Percentiles rank a stretch among this genome's conserved stretches.
phyloP scores from a whole-genome alignment of 2,888 invertebrate genomes.

The Nomada flava region DNA sequence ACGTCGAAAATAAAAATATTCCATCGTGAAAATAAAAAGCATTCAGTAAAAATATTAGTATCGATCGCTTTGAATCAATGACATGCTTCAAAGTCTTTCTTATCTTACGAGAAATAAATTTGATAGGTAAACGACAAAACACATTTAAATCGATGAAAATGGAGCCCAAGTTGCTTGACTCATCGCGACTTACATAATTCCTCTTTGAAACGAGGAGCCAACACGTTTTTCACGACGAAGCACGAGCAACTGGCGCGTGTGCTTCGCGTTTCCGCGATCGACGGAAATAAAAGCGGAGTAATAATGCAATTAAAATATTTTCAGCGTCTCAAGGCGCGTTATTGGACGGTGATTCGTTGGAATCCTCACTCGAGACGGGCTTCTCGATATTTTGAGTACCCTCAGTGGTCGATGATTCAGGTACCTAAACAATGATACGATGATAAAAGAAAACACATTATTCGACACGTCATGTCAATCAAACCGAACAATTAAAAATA shows the following conservation, averaged over 20 bases:
- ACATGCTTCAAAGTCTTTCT: conserved; percentile 26
- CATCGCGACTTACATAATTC: conserved; percentile 5
- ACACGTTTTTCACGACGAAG: conserved; percentile 15
- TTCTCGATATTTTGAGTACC: conserved; percentile 31
- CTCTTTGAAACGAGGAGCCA: conserved; percentile 3
- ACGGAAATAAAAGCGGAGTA: conserved; percentile 51
- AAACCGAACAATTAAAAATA: no score
- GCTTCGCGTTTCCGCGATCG: conserved; percentile 21
- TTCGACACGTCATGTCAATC: no score
- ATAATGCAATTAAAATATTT: conserved; percentile 28
- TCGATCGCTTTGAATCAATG: conserved; percentile 13
- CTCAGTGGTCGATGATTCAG: conserved; percentile 51
- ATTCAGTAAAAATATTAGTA: conserved; percentile 7
- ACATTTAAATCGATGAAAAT: background rate
- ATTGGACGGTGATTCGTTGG: conserved; percentile 37
- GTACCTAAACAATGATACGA: conserved; percentile 37
- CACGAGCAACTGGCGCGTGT: background rate
- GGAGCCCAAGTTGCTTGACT: background rate
- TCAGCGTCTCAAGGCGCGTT: conserved; percentile 40
- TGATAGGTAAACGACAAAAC: background rate
- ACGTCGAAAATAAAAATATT: conserved; percentile 28
- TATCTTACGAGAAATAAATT: background rate
- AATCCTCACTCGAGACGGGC: conserved; percentile 12
- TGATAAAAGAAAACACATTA: background rate
- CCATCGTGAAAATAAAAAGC: background rate